phyloP scores from a whole-genome alignment of 1,140 invertebrate genomes.

The Latrodectus geometricus region DNA sequence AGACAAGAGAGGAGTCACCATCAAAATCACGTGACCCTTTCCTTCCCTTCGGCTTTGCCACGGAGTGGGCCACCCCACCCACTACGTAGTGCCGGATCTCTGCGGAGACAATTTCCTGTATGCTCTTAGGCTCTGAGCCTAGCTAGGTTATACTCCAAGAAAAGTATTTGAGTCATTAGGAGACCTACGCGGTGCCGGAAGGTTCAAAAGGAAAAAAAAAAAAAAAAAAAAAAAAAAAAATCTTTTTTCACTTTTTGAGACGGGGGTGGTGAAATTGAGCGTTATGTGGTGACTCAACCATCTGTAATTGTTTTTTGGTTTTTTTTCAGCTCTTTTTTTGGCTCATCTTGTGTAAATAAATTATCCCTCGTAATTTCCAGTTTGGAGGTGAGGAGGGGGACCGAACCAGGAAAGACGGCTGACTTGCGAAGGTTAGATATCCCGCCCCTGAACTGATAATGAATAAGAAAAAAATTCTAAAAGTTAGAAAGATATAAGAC shows the following conservation, averaged over 20 bases:
- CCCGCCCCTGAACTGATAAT: no score
- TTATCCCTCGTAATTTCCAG: background rate
- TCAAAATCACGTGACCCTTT: conserved; percentile 2
- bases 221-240: no score
- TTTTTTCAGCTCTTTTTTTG: background rate
- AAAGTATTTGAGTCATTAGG: conserved; percentile 11
- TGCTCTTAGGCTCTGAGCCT: background rate
- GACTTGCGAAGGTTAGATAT: background rate
- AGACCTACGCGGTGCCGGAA: background rate
- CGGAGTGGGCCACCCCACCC: background rate
- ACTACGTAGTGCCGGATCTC: background rate
- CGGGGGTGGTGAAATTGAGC: background rate
- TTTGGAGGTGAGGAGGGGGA: background rate
- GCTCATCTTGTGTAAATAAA: background rate
- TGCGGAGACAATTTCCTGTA: background rate
- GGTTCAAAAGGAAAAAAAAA: conserved; percentile 2
- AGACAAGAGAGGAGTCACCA: no score
- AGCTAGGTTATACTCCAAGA: background rate
- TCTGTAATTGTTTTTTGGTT: background rate
- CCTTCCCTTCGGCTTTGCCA: background rate
- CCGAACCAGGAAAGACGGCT: background rate
- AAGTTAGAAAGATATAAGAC: no score
- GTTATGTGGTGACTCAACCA: background rate
- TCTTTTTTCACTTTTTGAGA: background rate
- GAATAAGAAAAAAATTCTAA: no score